Conservation (phyloP, 2,888 invertebrate genomes). For the Lutraria lutraria region DNA sequence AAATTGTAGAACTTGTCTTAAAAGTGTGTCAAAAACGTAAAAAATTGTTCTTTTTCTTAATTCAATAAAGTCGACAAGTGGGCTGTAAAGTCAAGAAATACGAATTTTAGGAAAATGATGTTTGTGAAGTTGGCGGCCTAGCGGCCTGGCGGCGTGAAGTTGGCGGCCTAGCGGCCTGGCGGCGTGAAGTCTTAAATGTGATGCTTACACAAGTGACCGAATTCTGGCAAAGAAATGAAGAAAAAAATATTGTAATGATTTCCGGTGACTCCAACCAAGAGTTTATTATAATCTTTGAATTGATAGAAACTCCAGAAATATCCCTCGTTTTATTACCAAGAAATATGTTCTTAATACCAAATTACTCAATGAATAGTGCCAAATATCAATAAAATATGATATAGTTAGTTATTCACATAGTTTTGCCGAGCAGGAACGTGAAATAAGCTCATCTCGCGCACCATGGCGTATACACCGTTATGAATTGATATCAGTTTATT, state of each 20-base stretch:
- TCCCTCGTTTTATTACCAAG: not conserved
- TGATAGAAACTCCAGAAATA: not conserved
- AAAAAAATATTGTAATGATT: not conserved
- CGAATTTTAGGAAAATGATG: not conserved
- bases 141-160: too few relatives aligned
- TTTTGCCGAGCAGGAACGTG: not conserved
- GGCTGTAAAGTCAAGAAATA: not conserved
- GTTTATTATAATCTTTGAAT: not conserved
- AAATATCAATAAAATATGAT: constrained; percentile 18
- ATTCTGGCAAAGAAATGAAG: not conserved
- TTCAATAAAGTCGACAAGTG: not conserved
- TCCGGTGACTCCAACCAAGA: not conserved
- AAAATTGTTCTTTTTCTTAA: too few relatives aligned
- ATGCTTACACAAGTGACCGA: not conserved
- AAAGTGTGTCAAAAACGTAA: too few relatives aligned
- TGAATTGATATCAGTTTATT: too few relatives aligned
- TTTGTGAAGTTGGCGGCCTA: too few relatives aligned
- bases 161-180: too few relatives aligned
- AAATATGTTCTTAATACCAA: not conserved
- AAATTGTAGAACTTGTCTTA: too few relatives aligned
- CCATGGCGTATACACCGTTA: not conserved
- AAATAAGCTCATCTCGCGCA: not conserved
- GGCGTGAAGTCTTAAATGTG: too few relatives aligned
- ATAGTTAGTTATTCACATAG: not conserved
- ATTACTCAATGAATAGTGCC: not conserved